Evolutionary conservation across 2,113 vertebrate species (phyloP).

Genomic region (Perognathus longimembris): DNA sequence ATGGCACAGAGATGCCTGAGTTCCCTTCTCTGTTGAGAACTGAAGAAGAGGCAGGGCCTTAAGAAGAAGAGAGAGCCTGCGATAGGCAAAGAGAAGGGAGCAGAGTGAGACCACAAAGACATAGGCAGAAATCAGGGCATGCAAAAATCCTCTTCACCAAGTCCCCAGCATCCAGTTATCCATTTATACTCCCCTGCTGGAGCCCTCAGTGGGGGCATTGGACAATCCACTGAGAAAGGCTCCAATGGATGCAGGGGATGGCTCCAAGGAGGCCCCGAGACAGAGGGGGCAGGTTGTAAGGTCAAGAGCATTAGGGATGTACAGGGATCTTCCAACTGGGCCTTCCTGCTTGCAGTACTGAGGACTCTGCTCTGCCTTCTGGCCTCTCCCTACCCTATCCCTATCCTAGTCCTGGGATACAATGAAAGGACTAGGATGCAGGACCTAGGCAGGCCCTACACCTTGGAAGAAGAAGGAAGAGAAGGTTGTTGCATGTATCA

Average conservation of each 20-base stretch:
- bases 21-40: neutral
- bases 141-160: neutral
- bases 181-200: too few relatives aligned
- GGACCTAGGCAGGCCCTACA: neutral
- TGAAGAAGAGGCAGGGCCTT: neutral
- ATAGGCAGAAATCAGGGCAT: neutral
- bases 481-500: neutral
- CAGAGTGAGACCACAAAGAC: neutral
- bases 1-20: neutral
- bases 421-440: too few relatives aligned
- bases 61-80: neutral
- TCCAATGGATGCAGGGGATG: neutral
- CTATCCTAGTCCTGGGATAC: neutral
- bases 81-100: neutral
- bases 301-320: too few relatives aligned
- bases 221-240: neutral
- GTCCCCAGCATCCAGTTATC: neutral
- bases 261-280: neutral
- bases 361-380: neutral
- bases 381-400: neutral
- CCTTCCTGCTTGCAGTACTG: neutral
- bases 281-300: neutral
- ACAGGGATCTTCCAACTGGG: neutral
- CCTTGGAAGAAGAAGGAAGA: neutral
- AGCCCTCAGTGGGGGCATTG: neutral